Evolutionary conservation across 1,140 invertebrate genomes (phyloP).

Genomic region (Drosophila repletoides): DNA sequence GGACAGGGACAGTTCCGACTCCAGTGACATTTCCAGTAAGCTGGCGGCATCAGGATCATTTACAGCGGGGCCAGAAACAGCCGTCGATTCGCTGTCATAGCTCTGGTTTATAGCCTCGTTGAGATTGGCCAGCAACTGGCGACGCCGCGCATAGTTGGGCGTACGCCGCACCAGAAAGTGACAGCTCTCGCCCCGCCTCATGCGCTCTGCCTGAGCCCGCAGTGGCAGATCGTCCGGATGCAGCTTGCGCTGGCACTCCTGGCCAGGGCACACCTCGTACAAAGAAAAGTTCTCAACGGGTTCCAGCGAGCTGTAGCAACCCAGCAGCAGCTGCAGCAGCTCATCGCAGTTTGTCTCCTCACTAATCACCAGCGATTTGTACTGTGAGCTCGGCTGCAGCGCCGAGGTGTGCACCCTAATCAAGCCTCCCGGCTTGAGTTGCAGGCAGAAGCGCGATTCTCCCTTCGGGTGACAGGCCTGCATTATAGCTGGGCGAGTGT

Average conservation of each 20-base stretch:
- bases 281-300: slow-evolving; percentile 92
- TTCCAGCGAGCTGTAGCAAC: slow-evolving; percentile 92
- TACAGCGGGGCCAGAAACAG: neutral
- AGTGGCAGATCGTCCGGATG: slow-evolving; percentile 93
- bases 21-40: slow-evolving; percentile 68
- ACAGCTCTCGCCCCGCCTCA: slow-evolving; percentile 84
- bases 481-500: slow-evolving; percentile 92
- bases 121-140: slow-evolving; percentile 68
- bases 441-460: slow-evolving; percentile 94
- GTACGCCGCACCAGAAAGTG: slow-evolving; percentile 91
- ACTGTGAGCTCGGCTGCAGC: slow-evolving; percentile 94
- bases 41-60: slow-evolving; percentile 59
- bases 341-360: slow-evolving; percentile 95
- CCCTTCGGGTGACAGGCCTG: slow-evolving; percentile 95
- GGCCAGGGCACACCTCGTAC: slow-evolving; percentile 90
- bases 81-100: slow-evolving; percentile 13
- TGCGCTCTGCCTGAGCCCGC: slow-evolving; percentile 91
- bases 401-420: slow-evolving; percentile 96
- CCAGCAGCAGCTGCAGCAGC: slow-evolving; percentile 91
- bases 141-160: slow-evolving; percentile 85
- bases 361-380: slow-evolving; percentile 95
- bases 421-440: slow-evolving; percentile 92
- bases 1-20: slow-evolving; percentile 65
- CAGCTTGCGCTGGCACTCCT: slow-evolving; percentile 92
- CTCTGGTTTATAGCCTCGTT: slow-evolving; percentile 65